Conservation (phyloP, 2,113 vertebrate genomes). For the Dendrocopos noguchii region DNA sequence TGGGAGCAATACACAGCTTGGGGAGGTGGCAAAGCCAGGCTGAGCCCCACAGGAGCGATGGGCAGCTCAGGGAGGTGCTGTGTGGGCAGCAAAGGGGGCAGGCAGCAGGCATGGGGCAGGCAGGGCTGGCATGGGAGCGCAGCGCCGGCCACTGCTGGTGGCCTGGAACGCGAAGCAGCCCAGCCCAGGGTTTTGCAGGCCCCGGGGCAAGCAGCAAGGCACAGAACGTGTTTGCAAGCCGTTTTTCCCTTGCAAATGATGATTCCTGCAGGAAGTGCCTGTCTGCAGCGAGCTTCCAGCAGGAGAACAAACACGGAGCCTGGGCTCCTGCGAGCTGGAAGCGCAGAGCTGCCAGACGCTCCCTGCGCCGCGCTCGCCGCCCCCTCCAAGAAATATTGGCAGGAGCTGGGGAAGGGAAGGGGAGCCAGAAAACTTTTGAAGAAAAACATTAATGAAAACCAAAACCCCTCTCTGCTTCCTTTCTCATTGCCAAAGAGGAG, state of each 20-base stretch:
- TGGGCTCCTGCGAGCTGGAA: slow-evolving; percentile 54
- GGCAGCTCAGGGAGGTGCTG: background rate
- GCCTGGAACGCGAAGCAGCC: background rate
- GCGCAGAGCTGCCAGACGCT: slow-evolving; percentile 71
- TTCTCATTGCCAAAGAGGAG: background rate
- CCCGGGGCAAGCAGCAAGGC: accelerated
- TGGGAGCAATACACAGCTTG: too few relatives aligned
- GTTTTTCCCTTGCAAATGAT: slow-evolving; percentile 10
- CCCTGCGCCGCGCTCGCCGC: slow-evolving; percentile 45
- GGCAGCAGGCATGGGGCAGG: background rate
- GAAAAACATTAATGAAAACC: slow-evolving; percentile 66
- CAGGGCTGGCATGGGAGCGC: too few relatives aligned
- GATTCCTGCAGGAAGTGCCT: slow-evolving; percentile 65
- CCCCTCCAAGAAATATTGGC: slow-evolving; percentile 61
- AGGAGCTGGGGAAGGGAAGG: slow-evolving; percentile 20
- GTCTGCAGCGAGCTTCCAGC: slow-evolving; percentile 58
- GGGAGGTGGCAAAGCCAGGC: too few relatives aligned
- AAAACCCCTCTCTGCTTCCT: slow-evolving; percentile 15
- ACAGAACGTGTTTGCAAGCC: background rate
- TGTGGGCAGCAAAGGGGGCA: background rate
- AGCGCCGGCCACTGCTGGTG: background rate
- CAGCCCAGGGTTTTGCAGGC: background rate
- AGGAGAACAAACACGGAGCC: slow-evolving; percentile 47
- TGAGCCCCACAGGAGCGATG: too few relatives aligned
- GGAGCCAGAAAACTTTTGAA: slow-evolving; percentile 64